A percentile compares a stretch with the other conserved stretches of the same genome.
Conservation (phyloP, 2,113 vertebrate species). For the Epinephelus lanceolatus region DNA sequence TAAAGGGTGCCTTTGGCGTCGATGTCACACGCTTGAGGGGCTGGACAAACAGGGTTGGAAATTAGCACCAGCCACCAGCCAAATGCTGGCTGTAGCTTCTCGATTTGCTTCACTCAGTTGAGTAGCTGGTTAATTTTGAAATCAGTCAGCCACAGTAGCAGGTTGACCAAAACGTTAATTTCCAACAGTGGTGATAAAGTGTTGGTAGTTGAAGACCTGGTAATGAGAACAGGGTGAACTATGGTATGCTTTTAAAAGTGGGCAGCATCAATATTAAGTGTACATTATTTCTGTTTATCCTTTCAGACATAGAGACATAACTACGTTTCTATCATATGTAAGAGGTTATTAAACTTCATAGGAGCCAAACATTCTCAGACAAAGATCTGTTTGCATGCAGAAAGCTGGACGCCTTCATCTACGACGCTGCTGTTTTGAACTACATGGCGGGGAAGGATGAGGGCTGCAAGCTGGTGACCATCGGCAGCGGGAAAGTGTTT, state of each 20-base stretch:
- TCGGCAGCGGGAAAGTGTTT: slow-evolving; percentile 97
- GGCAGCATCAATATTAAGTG: background rate
- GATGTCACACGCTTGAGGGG: too few species aligned
- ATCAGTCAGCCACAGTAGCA: too few species aligned
- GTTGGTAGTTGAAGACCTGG: too few species aligned
- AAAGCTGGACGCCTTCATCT: slow-evolving; percentile 98
- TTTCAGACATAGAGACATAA: background rate
- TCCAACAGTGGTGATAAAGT: too few species aligned
- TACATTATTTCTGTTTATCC: background rate
- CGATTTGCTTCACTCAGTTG: too few species aligned
- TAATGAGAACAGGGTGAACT: too few species aligned
- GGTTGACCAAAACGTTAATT: too few species aligned
- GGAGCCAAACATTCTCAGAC: background rate
- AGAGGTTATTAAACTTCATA: background rate
- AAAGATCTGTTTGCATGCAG: slow-evolving; percentile 73
- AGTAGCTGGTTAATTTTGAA: too few species aligned
- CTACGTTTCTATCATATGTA: background rate
- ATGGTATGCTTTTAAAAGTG: background rate
- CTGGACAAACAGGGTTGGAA: too few species aligned
- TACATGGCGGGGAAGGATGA: slow-evolving; percentile 99
- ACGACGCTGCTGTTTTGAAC: slow-evolving; percentile 96
- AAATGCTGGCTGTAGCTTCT: too few species aligned
- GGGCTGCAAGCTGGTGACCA: slow-evolving; percentile 98
- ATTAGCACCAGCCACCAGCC: too few species aligned
- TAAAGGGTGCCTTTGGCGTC: too few species aligned